Base-by-base conservation (phyloP, 2,888 invertebrate genomes). In the Harmothoe impar region DNA sequence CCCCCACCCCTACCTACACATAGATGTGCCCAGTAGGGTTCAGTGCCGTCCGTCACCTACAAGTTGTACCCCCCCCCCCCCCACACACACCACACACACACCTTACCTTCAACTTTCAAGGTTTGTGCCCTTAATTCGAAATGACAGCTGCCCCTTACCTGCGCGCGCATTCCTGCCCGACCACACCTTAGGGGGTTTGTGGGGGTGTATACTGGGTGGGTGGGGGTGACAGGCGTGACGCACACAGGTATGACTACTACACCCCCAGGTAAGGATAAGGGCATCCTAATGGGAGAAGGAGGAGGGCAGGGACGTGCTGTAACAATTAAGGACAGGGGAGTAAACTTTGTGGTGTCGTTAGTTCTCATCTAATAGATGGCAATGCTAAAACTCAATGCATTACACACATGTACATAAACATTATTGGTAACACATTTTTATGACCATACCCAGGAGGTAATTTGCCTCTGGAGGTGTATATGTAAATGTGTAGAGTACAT, bases 161-260 rank as follows among this genome's bases (percentile, higher is more conserved):
- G 7, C 29, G 31, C 25, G 72, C 72, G 72, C 72, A 29, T 72
- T 29, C 81, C 81, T 31, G 3, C 62, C 62, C 62, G 23, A 62
- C 62, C 62, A 62, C 62, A 23, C 62, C 62, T 62, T 62, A n/a
- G n/a, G 25, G n/a, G 25, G 62, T 25, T 25, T 1, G 68, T 12
- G 68, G n/a, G 25, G 68, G 68, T 12, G 68, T 17, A n/a, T 25
- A 1, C 5, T n/a, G 5, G 77, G 77, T 7, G 15, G 77, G 25
- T 31, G 77, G 77, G 77, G 77, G 29, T 77, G 77, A 25, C 77
- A 77, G 77, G 77, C 77, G 77, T 77, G 77, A 77, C 77, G 77
- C 25, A 20, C 62, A 62, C 43, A 43, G 43, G 43, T 43, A 43
- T 43, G 10, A 43, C 43, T 43, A 43, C 43, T 7, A 43, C 5